These are phyloP conservation scores for Zaprionus tsacasi DNA, from an alignment of 1,140 invertebrate species.

Conservation along the genomic window DNA sequence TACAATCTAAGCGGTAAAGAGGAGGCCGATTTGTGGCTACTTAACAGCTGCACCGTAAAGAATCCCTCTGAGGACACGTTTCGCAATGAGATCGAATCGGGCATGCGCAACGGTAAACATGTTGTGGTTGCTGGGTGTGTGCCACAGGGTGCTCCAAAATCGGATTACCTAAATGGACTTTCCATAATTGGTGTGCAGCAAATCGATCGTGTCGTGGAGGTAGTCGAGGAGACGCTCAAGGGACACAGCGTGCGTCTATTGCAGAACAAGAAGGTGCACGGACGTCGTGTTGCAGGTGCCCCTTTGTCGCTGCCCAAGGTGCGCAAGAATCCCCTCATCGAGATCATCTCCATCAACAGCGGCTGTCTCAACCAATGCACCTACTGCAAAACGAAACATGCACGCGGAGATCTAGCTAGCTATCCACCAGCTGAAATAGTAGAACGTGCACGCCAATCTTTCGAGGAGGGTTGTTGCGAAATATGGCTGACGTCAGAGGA, in stretches of 20 bases:
- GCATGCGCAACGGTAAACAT: conserved; percentile 90
- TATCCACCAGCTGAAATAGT: conserved; percentile 95
- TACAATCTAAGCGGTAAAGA: conserved; percentile 93
- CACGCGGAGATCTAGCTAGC: conserved; percentile 96
- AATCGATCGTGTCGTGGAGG: conserved; percentile 98
- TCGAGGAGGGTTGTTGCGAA: conserved; percentile 96
- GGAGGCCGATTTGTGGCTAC: conserved; percentile 95
- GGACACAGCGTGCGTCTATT: conserved; percentile 89
- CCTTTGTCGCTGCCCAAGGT: conserved; percentile 96
- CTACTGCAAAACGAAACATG: conserved; percentile 99
- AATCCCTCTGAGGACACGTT: conserved; percentile 98
- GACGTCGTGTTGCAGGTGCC: conserved; percentile 94
- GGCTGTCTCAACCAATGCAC: conserved; percentile 99
- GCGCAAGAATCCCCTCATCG: conserved; percentile 96
- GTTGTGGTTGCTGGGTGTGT: conserved; percentile 98
- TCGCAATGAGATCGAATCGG: conserved; percentile 95
- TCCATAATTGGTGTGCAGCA: conserved; percentile 98
- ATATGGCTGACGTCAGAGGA: conserved; percentile 99
- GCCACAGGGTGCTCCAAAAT: conserved; percentile 93
- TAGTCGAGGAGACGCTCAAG: conserved; percentile 99
- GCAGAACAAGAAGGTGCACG: conserved; percentile 92
- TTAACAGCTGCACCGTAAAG: conserved; percentile 99
- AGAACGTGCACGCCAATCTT: conserved; percentile 92
- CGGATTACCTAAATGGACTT: conserved; percentile 90
- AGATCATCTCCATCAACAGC: conserved; percentile 99